Base-by-base conservation (phyloP, 2,797 vertebrate species). In the Mareca strepera region DNA sequence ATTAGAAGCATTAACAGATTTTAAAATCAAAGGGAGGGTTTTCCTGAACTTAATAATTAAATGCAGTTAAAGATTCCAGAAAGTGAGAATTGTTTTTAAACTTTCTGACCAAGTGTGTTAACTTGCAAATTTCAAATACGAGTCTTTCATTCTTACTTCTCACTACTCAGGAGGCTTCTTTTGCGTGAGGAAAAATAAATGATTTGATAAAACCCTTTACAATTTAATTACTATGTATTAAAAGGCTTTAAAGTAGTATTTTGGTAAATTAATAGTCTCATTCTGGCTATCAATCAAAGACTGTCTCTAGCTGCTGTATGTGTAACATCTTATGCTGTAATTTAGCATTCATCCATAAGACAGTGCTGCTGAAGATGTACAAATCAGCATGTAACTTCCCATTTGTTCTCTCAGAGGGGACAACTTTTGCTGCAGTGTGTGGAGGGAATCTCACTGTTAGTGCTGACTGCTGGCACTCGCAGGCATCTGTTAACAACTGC, bases 361-460 rank as follows among this genome's bases (percentile, higher is more conserved):
- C 2, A 87, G 80, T 52, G 7, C 35, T 17, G 74, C 82, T 17
- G 33, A 62, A 33, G 23, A 23, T 28, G 16, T 8, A 31, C 28
- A 18, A 5, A 58, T 2, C 76, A 37, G 33, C 1, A 0, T 0
- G 7, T 2, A 3, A 4, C 22, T 7, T 13, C 82, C 64, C 43
- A 2, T 17, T 4, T 39, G 3, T 31, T 15, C 76, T 16, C 86
- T 29, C 31, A 28, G 13, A 62, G 28, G 31, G 25, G 26, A 12
- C 8, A 8, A n/a, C 2, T 37, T 37, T 35, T 22, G 33, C 46
- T 59, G 79, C 4, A 48, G 55, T 29, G 43, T 44, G 76, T 29
- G 44, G 28, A 70, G 52, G 46, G 41, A 31, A 52, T 3, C 37
- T 1, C 2, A 3, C 2, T 29, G 52, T 7, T 0, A 3, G 35